Evolutionary conservation across 2,888 invertebrate genomes (phyloP), one percentile per base, ranked within the genome.

Genomic region (Trissonchulus sp.): DNA sequence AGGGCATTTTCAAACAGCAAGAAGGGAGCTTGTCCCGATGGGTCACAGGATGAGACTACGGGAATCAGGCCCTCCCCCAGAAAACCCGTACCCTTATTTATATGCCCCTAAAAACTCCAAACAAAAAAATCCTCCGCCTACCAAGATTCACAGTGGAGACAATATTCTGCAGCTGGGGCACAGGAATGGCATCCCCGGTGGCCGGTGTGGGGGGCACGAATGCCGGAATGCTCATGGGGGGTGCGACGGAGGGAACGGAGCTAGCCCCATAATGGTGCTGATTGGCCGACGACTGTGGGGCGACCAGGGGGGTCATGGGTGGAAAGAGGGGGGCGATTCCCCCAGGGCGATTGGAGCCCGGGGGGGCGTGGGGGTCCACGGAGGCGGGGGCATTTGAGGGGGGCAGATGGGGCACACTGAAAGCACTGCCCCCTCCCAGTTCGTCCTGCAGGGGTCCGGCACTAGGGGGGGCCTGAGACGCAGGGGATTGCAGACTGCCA

Each of bases 121-220:
- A n/a, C n/a, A n/a, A n/a, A n/a, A n/a, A n/a, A n/a, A n/a, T n/a
- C n/a, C n/a, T n/a, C n/a, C 3, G 36, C 74, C 31, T 28, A 81
- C 82, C 93, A 74, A 99, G 87, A 86, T 96, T 98, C 0, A 99
- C 97, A 2, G 98, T 99, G 69, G 97, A 95, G 0, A 99, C 98
- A 82, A 99, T 98, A 84, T 98, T 99, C 77, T 83, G 83, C 34
- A 83, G 79, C 0, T 81, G 81, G 33, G 83, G 83, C 77, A 81
- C 81, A 2, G 83, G 83, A 31, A 84, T 80, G 68, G 18, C 36
- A 65, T 83, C 83, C 60, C 80, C 71, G n/a, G n/a, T n/a, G 31
- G 77, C 72, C 2, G 83, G 83, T 15, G 83, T 83, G 23, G 78
- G 74, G 0, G 82, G 82, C 15, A 76, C 73, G 0, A 76, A 77